Evolutionary conservation across 2,113 vertebrate species (phyloP).

Genomic region (Monarcha castaneiventris): DNA sequence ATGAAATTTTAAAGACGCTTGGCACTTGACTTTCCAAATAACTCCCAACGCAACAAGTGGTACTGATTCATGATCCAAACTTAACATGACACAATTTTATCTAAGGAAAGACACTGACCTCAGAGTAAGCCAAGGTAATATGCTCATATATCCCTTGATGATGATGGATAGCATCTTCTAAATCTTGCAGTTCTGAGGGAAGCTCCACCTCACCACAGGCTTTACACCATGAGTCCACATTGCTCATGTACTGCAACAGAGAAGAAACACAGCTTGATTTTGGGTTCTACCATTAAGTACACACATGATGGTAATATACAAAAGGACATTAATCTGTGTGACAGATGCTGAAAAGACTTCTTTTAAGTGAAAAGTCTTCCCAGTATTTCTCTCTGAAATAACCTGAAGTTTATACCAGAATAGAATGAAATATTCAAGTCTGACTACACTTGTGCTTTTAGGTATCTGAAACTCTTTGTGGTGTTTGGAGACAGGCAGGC

Average conservation of each 20-base stretch:
- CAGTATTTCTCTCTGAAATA: neutral
- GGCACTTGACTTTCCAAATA: neutral
- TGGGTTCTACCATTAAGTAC: neutral
- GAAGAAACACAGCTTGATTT: neutral
- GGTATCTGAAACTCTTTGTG: neutral
- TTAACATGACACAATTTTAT: neutral
- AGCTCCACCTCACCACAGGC: slow-evolving; percentile 96
- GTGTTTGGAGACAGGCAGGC: neutral
- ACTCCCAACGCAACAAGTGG: neutral
- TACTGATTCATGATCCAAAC: neutral
- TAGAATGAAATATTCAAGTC: neutral
- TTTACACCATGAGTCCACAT: slow-evolving; percentile 97
- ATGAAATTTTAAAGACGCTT: neutral
- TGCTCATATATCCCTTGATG: slow-evolving; percentile 98
- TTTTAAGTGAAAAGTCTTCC: neutral
- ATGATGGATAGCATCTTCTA: slow-evolving; percentile 96
- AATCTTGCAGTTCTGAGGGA: slow-evolving; percentile 94
- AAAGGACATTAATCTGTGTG: neutral
- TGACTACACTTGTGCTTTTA: neutral
- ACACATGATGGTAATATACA: neutral
- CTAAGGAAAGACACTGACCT: slow-evolving; percentile 72
- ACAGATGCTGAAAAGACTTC: neutral
- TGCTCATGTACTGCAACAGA: slow-evolving; percentile 89
- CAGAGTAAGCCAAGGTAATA: slow-evolving; percentile 92
- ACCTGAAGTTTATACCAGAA: neutral